phyloP scores from a whole-genome alignment of 92 coral and sea anemone genomes.

The Palythoa grandis region DNA sequence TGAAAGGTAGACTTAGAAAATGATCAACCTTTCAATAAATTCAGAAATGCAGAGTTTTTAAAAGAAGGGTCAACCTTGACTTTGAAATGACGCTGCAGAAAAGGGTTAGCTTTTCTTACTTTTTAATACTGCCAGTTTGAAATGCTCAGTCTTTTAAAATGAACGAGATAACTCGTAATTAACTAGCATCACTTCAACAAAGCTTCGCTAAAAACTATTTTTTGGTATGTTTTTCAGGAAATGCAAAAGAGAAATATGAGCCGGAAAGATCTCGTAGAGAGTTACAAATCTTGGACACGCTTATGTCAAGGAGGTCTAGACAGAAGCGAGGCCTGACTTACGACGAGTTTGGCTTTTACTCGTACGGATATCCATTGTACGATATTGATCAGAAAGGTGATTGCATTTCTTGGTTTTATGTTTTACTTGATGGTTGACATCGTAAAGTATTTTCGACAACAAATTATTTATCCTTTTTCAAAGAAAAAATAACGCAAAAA shows the following conservation, averaged over 20 bases:
- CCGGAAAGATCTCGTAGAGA: slow-evolving; percentile 16
- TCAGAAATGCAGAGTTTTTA: not conserved
- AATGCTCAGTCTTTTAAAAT: not conserved
- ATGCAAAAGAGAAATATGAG: not conserved
- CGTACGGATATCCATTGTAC: slow-evolving; percentile 27
- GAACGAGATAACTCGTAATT: not conserved
- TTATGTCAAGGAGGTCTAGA: slow-evolving; percentile 7
- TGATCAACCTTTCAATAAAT: not conserved
- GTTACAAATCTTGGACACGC: slow-evolving; percentile 1
- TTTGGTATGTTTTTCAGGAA: not conserved
- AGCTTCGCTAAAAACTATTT: not conserved
- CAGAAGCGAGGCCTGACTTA: slow-evolving; percentile 3
- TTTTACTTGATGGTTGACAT: not conserved
- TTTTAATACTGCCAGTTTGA: not conserved
- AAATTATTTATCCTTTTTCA: not conserved
- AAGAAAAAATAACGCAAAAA: not conserved
- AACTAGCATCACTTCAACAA: too few species aligned
- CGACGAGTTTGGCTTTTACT: slow-evolving; percentile 21
- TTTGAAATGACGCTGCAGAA: too few species aligned
- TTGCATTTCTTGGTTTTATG: not conserved
- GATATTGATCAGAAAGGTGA: slow-evolving; percentile 20
- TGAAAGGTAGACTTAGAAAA: not conserved
- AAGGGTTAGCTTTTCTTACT: too few species aligned
- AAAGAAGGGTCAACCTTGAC: too few species aligned
- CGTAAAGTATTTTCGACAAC: not conserved